These are phyloP conservation scores for Ormyrus pomaceus DNA, from an alignment of 2,888 invertebrate species.

Conservation along the genomic window DNA sequence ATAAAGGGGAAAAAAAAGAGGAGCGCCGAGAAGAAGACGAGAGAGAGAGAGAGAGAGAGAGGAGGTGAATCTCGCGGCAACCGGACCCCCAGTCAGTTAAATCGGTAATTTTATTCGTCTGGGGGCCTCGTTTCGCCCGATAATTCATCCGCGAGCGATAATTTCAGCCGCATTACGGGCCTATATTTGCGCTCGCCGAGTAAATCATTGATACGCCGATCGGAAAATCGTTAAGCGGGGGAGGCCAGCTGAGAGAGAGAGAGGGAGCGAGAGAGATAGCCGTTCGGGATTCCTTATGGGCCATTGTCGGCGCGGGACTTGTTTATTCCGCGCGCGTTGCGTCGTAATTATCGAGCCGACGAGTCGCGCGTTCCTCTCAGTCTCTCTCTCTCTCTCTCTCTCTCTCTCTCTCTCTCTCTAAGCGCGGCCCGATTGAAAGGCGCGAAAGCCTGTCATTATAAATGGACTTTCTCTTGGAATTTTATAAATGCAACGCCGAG, in stretches of 20 bases:
- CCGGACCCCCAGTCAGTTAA: constrained; percentile 26
- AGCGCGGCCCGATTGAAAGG: constrained; percentile 20
- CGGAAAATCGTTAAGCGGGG: neutral
- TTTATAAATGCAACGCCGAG: constrained; percentile 30
- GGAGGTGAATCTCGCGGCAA: constrained; percentile 7
- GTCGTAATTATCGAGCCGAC: constrained; percentile 9
- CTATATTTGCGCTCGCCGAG: neutral
- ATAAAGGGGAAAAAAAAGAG: too few relatives aligned
- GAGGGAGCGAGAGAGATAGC: too few relatives aligned
- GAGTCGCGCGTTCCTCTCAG: constrained; percentile 4
- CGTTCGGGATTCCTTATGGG: neutral
- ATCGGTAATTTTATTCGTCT: constrained; percentile 27
- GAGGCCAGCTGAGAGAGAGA: neutral
- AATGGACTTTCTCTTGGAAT: constrained; percentile 44
- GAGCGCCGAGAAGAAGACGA: too few relatives aligned
- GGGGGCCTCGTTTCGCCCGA: constrained; percentile 23
- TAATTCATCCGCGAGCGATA: constrained; percentile 31
- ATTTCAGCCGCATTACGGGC: constrained; percentile 29
- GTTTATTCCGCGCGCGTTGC: constrained; percentile 24
- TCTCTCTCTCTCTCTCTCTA: too few relatives aligned
- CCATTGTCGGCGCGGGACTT: neutral
- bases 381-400: too few relatives aligned
- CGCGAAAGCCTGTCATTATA: constrained; percentile 33
- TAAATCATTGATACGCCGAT: neutral
- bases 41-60: neutral